Conservation (phyloP, 2,797 vertebrate genomes). For the Sebastes steindachneri region DNA sequence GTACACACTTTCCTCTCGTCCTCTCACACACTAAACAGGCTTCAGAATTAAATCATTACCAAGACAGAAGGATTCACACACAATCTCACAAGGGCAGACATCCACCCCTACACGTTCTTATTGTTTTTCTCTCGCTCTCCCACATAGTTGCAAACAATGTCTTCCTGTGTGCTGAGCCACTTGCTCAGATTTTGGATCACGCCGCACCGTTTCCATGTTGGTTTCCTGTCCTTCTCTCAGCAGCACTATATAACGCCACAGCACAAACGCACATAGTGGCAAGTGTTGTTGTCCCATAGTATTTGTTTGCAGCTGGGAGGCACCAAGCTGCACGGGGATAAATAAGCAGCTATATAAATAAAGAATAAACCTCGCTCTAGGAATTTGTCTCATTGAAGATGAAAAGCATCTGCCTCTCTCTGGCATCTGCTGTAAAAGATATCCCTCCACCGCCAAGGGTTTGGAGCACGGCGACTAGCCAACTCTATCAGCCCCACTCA, state of each 20-base stretch:
- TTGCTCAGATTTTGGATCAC: conserved; percentile 39
- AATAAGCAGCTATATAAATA: conserved; percentile 78
- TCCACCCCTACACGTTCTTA: conserved; percentile 24
- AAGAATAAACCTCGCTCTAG: conserved; percentile 74
- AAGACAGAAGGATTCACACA: conserved; percentile 36
- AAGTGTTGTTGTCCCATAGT: conserved; percentile 42
- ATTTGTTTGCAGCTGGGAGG: conserved; percentile 59
- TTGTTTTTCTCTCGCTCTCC: conserved; percentile 49
- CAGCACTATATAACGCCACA: not conserved
- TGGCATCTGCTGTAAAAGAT: conserved; percentile 81
- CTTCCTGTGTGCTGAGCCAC: conserved; percentile 46
- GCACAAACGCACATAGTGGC: conserved; percentile 38
- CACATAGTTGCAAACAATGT: conserved; percentile 45
- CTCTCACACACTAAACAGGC: conserved; percentile 2
- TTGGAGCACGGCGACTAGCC: conserved; percentile 69
- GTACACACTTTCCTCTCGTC: not conserved
- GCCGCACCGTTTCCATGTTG: conserved; percentile 26
- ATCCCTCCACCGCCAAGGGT: conserved; percentile 76
- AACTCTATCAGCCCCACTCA: conserved; percentile 67
- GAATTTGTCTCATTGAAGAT: conserved; percentile 82
- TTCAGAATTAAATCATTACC: conserved; percentile 35
- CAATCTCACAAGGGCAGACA: conserved; percentile 37
- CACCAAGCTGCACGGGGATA: conserved; percentile 57
- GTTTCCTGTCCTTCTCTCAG: conserved; percentile 10
- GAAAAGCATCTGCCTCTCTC: conserved; percentile 81